Conservation (phyloP, 2,888 invertebrate genomes). For the Meiosimyza platycephala region DNA sequence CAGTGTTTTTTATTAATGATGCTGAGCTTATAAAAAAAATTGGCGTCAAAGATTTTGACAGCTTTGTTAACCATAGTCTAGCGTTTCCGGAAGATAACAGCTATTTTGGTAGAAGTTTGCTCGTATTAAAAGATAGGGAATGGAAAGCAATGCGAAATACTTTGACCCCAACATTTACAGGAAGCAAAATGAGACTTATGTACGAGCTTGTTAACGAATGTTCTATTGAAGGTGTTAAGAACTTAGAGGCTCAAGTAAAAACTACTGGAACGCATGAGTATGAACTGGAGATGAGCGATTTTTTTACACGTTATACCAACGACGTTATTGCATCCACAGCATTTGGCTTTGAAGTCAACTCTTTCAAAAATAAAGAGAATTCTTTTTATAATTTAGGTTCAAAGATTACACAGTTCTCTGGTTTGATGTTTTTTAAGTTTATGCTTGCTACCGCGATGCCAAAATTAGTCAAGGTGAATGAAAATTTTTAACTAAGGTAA, state of each 20-base stretch:
- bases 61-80: slow-evolving; percentile 65
- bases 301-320: slow-evolving; percentile 59
- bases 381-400: slow-evolving; percentile 67
- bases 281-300: slow-evolving; percentile 58
- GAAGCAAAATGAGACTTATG: slow-evolving; percentile 70
- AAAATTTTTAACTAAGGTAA: background rate
- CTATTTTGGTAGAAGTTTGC: slow-evolving; percentile 62
- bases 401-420: slow-evolving; percentile 48
- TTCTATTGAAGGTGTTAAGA: slow-evolving; percentile 52
- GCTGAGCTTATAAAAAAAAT: slow-evolving; percentile 63
- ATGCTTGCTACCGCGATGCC: slow-evolving; percentile 46
- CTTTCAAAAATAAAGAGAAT: slow-evolving; percentile 69
- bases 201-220: slow-evolving; percentile 56
- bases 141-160: slow-evolving; percentile 67
- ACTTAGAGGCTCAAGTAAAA: slow-evolving; percentile 40
- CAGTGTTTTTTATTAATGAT: slow-evolving; percentile 57
- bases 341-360: slow-evolving; percentile 69
- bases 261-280: slow-evolving; percentile 42
- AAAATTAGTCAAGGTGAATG: slow-evolving; percentile 46
- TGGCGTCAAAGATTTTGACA: slow-evolving; percentile 63
- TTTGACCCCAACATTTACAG: slow-evolving; percentile 69
- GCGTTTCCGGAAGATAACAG: slow-evolving; percentile 67
- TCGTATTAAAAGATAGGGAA: slow-evolving; percentile 55
- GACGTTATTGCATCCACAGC: slow-evolving; percentile 66
- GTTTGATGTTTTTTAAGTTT: slow-evolving; percentile 48